phyloP scores from a whole-genome alignment of 2,888 invertebrate species.

The Apodemia mormo region DNA sequence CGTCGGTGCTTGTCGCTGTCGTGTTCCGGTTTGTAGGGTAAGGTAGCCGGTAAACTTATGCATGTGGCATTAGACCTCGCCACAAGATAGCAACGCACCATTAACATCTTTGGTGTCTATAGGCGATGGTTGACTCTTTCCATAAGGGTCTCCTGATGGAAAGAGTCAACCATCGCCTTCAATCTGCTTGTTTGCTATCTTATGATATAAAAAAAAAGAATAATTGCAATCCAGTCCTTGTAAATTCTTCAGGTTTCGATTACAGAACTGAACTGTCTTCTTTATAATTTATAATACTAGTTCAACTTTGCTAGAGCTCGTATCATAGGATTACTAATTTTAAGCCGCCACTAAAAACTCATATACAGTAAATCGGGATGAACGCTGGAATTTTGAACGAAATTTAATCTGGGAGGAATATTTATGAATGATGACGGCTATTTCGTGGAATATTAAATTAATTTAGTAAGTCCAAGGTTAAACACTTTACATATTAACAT shows the following conservation, averaged over 20 bases:
- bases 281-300: background rate
- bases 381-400: conserved; percentile 9
- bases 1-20: too few species aligned
- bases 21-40: too few species aligned
- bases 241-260: background rate
- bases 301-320: background rate
- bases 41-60: too few species aligned
- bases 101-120: too few species aligned
- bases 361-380: conserved; percentile 16
- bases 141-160: too few species aligned
- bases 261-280: background rate
- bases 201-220: background rate
- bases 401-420: conserved; percentile 5
- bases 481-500: too few species aligned
- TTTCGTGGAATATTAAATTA: background rate
- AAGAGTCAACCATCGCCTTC: background rate
- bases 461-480: background rate
- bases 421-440: background rate
- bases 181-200: too few species aligned
- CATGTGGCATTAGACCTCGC: too few species aligned
- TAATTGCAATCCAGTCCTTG: background rate
- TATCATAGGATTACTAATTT: conserved; percentile 3
- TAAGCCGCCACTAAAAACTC: conserved; percentile 4
- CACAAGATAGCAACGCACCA: too few species aligned
- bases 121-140: too few species aligned